Evolutionary conservation across 2,888 invertebrate genomes (phyloP).

Genomic region (Microplitis manilae): DNA sequence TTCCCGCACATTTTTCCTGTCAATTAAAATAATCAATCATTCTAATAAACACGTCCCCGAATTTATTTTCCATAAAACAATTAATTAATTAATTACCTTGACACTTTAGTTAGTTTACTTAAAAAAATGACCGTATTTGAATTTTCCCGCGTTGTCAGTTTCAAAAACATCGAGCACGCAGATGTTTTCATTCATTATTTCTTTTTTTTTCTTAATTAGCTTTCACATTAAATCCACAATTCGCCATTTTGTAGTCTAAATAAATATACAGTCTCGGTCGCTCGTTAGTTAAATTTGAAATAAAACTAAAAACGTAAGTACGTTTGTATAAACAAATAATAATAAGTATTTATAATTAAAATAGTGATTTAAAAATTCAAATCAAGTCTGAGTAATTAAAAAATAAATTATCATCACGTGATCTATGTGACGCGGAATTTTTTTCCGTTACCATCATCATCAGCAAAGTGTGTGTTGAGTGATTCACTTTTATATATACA

Average conservation of each 20-base stretch:
- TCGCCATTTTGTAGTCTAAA: slow-evolving; percentile 15
- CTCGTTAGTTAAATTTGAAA: not conserved
- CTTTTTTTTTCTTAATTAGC: not conserved
- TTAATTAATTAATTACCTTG: too few relatives aligned
- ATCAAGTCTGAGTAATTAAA: not conserved
- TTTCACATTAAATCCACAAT: not conserved
- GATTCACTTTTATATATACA: not conserved
- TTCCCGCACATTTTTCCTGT: too few relatives aligned
- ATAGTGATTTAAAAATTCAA: not conserved
- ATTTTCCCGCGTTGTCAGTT: not conserved
- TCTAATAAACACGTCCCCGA: too few relatives aligned
- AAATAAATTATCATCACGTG: not conserved
- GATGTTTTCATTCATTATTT: not conserved
- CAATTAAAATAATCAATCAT: too few relatives aligned
- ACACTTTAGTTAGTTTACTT: too few relatives aligned
- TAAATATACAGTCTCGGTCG: not conserved
- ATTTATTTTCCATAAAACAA: too few relatives aligned
- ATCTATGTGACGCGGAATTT: not conserved
- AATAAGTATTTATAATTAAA: not conserved
- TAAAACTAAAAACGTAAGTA: not conserved
- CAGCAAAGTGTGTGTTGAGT: not conserved
- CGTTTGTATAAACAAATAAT: not conserved
- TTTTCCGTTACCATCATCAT: not conserved
- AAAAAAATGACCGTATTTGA: not conserved
- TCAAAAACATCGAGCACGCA: not conserved